phyloP scores from a whole-genome alignment of 2,888 invertebrate species.

The Campaea margaritaria region DNA sequence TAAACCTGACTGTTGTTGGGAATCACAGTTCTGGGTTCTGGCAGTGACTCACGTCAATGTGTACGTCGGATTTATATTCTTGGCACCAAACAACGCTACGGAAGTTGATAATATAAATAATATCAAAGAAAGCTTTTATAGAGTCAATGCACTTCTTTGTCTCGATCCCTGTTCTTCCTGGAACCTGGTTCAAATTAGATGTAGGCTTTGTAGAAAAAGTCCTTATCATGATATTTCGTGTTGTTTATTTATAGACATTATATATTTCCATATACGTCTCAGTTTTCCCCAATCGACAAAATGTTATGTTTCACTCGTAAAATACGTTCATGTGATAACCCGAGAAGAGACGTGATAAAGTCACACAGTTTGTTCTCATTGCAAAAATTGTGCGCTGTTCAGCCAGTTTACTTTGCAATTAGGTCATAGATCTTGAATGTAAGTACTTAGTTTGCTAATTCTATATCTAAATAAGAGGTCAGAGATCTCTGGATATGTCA shows the following conservation, averaged over 20 bases:
- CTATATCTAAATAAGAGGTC: not conserved
- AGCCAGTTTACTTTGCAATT: not conserved
- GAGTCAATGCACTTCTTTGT: conserved; percentile 54
- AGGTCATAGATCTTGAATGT: conserved; percentile 7
- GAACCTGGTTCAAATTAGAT: no score
- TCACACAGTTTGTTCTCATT: not conserved
- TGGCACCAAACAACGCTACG: conserved; percentile 60
- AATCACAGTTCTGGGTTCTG: conserved; percentile 50
- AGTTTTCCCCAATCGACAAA: no score
- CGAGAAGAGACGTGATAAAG: not conserved
- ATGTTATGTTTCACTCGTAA: no score
- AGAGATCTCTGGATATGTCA: not conserved
- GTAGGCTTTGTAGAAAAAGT: no score
- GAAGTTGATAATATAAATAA: conserved; percentile 58
- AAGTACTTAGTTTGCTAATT: not conserved
- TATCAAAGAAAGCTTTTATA: conserved; percentile 47
- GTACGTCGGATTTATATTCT: conserved; percentile 55
- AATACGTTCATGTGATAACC: no score
- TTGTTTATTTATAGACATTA: no score
- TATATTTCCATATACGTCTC: no score
- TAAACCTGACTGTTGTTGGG: conserved; percentile 42
- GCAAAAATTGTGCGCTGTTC: not conserved
- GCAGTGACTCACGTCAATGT: conserved; percentile 56
- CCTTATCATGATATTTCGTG: no score
- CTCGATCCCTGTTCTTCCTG: not conserved